phyloP scores from a whole-genome alignment of 1,140 invertebrate species.

The Drosophila parabipectinata region DNA sequence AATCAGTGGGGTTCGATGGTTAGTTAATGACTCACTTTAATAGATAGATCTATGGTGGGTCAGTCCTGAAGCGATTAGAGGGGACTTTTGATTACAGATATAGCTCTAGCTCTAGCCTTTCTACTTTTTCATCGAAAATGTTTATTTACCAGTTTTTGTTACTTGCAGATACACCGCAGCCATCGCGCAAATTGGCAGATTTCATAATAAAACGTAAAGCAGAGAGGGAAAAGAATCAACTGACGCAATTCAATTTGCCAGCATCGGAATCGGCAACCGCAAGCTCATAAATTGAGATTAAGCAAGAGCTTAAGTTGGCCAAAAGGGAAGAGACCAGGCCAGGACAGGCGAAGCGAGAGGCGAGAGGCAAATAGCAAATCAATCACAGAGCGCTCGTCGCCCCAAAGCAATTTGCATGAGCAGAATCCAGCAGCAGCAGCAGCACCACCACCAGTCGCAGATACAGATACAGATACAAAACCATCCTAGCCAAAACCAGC shows the following conservation, averaged over 20 bases:
- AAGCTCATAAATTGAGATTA: slow-evolving; percentile 80
- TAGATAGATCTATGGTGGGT: slow-evolving; percentile 38
- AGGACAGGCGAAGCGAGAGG: background rate
- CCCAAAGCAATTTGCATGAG: slow-evolving; percentile 75
- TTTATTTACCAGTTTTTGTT: slow-evolving; percentile 15
- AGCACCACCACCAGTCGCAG: slow-evolving; percentile 3
- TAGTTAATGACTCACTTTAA: slow-evolving; percentile 58
- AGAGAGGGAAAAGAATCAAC: slow-evolving; percentile 46
- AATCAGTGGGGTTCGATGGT: slow-evolving; percentile 9
- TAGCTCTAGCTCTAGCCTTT: slow-evolving; percentile 44
- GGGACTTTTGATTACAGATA: slow-evolving; percentile 61
- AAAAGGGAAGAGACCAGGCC: background rate
- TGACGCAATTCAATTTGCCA: slow-evolving; percentile 80
- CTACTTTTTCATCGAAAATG: slow-evolving; percentile 29
- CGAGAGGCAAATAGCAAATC: slow-evolving; percentile 63
- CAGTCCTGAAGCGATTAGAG: slow-evolving; percentile 25
- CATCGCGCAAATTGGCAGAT: slow-evolving; percentile 63
- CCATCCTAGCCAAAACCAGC: slow-evolving; percentile 28
- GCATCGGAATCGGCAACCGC: slow-evolving; percentile 51
- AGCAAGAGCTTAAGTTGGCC: slow-evolving; percentile 47
- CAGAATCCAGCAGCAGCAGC: slow-evolving; percentile 54
- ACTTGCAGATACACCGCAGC: slow-evolving; percentile 55
- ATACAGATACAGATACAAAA: slow-evolving; percentile 30
- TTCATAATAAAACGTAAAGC: slow-evolving; percentile 72
- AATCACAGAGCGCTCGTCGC: slow-evolving; percentile 68